Evolutionary conservation across 2,888 invertebrate genomes (phyloP).

Genomic region (Oxycera nigricornis): DNA sequence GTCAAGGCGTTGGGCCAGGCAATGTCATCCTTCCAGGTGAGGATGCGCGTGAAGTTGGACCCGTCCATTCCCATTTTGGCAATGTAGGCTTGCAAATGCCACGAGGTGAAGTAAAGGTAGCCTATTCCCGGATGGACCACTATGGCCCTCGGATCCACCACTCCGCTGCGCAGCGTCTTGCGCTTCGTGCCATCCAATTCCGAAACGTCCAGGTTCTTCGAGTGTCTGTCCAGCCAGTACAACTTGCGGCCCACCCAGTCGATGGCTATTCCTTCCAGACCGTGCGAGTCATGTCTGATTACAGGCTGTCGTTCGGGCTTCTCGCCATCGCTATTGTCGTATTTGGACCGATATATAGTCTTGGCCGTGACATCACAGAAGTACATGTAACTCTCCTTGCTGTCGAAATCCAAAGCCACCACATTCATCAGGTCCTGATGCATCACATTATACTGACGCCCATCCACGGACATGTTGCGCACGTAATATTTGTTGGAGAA

Average conservation of each 20-base stretch:
- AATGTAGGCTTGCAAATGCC: conserved; percentile 95
- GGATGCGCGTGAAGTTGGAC: conserved; percentile 83
- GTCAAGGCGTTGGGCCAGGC: conserved; percentile 99
- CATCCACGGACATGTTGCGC: conserved; percentile 92
- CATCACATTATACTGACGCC: conserved; percentile 81
- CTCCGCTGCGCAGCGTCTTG: conserved; percentile 85
- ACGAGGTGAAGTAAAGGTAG: conserved; percentile 93
- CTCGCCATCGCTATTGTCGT: conserved; percentile 65
- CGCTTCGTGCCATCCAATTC: conserved; percentile 91
- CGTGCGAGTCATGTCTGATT: conserved; percentile 91
- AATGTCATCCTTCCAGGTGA: conserved; percentile 92
- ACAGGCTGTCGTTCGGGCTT: conserved; percentile 79
- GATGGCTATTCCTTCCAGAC: conserved; percentile 95
- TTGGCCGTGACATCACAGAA: conserved; percentile 97
- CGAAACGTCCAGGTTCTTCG: conserved; percentile 93
- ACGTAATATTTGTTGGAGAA: conserved; percentile 98
- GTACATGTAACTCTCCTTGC: conserved; percentile 83
- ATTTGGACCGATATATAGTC: conserved; percentile 83
- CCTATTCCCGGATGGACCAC: conserved; percentile 95
- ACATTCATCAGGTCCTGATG: conserved; percentile 96
- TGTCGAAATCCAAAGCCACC: conserved; percentile 94
- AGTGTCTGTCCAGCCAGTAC: conserved; percentile 96
- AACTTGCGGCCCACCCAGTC: conserved; percentile 97
- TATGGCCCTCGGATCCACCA: conserved; percentile 93
- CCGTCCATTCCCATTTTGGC: conserved; percentile 98